Percentiles rank a stretch among this genome's conserved stretches.
phyloP scores from a whole-genome alignment of 2,113 vertebrate species.

The Cromileptes altivelis region DNA sequence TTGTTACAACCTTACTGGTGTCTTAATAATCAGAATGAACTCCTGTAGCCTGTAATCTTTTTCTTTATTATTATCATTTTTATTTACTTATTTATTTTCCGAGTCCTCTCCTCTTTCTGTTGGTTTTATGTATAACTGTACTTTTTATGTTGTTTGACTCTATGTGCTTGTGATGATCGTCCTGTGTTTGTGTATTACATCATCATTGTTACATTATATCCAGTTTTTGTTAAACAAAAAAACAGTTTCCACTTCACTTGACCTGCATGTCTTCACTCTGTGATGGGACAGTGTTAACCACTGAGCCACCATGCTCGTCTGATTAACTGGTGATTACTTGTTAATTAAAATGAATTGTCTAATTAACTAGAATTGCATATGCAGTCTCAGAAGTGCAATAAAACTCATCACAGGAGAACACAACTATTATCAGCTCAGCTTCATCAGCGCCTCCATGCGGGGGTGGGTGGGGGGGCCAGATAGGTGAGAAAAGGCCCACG shows the following conservation, averaged over 20 bases:
- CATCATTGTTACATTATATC: background rate
- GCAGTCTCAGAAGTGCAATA: constrained; percentile 51
- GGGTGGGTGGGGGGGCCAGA: background rate
- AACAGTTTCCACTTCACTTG: background rate
- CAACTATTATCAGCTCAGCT: constrained; percentile 31
- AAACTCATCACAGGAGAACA: constrained; percentile 38
- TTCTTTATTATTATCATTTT: background rate
- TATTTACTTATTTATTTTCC: background rate
- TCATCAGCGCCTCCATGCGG: constrained; percentile 14
- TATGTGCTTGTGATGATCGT: background rate
- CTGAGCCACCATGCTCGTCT: constrained; percentile 22
- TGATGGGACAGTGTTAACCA: background rate
- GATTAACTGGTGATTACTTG: constrained; percentile 39
- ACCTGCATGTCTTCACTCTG: background rate
- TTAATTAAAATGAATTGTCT: constrained; percentile 59
- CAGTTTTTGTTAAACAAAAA: background rate
- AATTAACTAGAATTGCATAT: constrained; percentile 49
- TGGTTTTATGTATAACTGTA: background rate
- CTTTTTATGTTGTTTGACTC: background rate
- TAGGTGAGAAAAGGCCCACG: constrained; percentile 11
- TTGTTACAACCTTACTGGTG: too few species aligned
- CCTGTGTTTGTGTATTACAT: background rate
- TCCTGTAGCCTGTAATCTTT: background rate
- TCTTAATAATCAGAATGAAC: too few species aligned
- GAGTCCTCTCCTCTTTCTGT: background rate